Conservation (phyloP, 2,113 vertebrate species). For the Ciconia boyciana region DNA sequence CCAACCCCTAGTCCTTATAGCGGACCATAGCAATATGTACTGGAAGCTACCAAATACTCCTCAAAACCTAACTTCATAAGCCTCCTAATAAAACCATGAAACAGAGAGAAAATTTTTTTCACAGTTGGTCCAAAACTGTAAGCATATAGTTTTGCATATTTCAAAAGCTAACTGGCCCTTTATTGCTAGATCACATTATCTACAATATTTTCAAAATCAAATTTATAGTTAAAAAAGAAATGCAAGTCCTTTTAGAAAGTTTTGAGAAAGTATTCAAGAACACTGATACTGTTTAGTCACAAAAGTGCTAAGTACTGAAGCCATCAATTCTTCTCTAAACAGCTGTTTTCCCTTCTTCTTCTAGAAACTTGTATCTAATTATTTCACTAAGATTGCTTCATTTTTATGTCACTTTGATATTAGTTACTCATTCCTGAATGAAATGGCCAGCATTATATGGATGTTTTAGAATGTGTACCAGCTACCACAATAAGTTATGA, state of each 20-base stretch:
- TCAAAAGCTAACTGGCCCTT: background rate
- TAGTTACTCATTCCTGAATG: background rate
- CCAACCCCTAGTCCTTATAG: background rate
- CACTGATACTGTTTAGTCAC: background rate
- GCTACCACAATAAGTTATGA: background rate
- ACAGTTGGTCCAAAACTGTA: background rate
- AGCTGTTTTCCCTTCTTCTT: background rate
- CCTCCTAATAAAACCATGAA: background rate
- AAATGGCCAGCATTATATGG: background rate
- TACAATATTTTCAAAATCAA: background rate
- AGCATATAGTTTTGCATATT: background rate
- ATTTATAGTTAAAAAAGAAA: background rate
- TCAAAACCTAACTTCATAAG: background rate
- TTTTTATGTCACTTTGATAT: background rate
- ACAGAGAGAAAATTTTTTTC: background rate
- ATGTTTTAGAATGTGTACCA: background rate
- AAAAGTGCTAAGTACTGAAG: background rate
- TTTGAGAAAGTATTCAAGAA: background rate
- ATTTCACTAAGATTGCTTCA: background rate
- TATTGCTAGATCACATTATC: background rate
- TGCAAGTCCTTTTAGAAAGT: background rate
- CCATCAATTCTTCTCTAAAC: background rate
- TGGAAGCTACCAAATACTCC: background rate
- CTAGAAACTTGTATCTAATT: background rate
- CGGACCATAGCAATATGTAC: rapidly evolving